These are phyloP conservation scores for Ispidina lecontei DNA, from an alignment of 2,797 vertebrate genomes.

Conservation along the genomic window DNA sequence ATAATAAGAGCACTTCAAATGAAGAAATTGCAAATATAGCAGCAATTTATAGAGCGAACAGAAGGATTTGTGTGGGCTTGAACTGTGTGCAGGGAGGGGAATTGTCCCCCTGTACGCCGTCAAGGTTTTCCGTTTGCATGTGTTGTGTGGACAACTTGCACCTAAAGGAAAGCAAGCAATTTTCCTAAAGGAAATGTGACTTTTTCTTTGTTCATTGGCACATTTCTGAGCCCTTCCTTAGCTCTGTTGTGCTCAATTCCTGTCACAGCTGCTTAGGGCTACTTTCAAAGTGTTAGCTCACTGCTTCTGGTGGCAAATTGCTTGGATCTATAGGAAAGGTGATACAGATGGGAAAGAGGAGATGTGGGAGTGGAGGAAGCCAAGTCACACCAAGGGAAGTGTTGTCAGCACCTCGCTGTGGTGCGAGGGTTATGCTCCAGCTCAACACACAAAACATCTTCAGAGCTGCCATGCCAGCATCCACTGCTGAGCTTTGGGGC, in stretches of 20 bases:
- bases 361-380: background rate
- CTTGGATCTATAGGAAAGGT: background rate
- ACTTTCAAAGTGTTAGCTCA: fast-evolving
- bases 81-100: background rate
- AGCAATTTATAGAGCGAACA: background rate
- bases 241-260: background rate
- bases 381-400: too few species aligned
- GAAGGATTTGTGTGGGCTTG: background rate
- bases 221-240: background rate
- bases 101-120: fast-evolving
- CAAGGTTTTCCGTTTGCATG: background rate
- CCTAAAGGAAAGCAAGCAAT: too few species aligned
- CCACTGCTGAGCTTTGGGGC: background rate
- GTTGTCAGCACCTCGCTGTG: fast-evolving
- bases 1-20: background rate
- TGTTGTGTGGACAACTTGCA: fast-evolving
- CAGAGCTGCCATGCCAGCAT: background rate
- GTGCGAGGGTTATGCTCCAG: background rate
- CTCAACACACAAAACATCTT: fast-evolving
- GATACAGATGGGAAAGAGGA: background rate
- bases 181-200: background rate
- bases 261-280: background rate
- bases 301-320: background rate
- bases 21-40: background rate
- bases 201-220: background rate